A percentile compares a stretch with the other conserved stretches of the same genome.
Evolutionary conservation across 1,140 invertebrate species (phyloP).

Genomic region (Cherax quadricarinatus): DNA sequence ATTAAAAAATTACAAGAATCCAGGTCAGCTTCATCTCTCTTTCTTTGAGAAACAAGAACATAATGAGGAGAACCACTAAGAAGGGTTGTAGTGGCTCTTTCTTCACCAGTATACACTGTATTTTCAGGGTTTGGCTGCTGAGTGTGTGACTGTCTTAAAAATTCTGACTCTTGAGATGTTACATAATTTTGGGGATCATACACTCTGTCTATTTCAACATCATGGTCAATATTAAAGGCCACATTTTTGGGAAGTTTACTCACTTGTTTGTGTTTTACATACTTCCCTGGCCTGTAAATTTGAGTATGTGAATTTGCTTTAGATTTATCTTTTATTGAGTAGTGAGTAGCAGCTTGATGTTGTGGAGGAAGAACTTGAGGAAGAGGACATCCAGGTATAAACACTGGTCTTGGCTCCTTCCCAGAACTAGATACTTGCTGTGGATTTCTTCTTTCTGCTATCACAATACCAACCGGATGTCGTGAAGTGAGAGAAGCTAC

Average conservation of each 20-base stretch:
- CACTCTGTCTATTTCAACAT: background rate
- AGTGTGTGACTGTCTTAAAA: background rate
- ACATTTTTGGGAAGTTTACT: background rate
- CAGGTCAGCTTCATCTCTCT: background rate
- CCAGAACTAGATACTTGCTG: background rate
- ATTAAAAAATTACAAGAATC: background rate
- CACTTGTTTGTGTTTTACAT: background rate
- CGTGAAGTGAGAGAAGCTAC: slow-evolving; percentile 35
- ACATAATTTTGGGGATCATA: slow-evolving; percentile 31
- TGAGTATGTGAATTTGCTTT: background rate
- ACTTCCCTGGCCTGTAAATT: background rate
- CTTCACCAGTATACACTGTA: background rate
- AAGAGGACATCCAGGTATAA: slow-evolving; percentile 34
- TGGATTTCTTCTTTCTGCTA: slow-evolving; percentile 23
- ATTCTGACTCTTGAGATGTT: background rate
- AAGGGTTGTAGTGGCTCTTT: background rate
- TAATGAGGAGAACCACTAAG: slow-evolving; percentile 22
- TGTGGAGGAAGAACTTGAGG: slow-evolving; percentile 30
- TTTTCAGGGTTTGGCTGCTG: background rate
- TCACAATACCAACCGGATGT: slow-evolving; percentile 47
- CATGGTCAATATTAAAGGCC: background rate
- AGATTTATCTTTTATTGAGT: background rate
- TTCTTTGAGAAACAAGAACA: slow-evolving; percentile 4
- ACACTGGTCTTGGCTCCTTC: slow-evolving; percentile 2
- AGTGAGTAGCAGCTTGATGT: background rate